Conservation (phyloP, 2,797 vertebrate species). For the Enteromius fasciolatus region DNA sequence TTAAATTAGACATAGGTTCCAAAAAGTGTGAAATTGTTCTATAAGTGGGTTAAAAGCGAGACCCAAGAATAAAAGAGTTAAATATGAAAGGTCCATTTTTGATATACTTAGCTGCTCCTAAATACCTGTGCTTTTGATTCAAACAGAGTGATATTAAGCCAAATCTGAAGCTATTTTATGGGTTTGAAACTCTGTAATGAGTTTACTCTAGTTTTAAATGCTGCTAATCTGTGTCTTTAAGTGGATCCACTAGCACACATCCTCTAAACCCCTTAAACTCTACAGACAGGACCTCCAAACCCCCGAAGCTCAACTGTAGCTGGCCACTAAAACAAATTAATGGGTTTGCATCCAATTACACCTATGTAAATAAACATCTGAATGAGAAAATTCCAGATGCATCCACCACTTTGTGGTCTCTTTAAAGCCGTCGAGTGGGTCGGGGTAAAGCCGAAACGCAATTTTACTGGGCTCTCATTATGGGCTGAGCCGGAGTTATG, state of each 20-base stretch:
- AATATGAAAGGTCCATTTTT: background rate
- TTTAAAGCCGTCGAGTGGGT: slow-evolving; percentile 30
- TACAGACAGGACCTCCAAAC: slow-evolving; percentile 66
- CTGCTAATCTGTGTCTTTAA: slow-evolving; percentile 74
- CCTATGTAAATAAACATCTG: slow-evolving; percentile 53
- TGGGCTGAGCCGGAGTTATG: slow-evolving; percentile 32
- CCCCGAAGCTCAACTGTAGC: slow-evolving; percentile 65
- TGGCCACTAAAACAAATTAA: slow-evolving; percentile 55
- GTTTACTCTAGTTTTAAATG: slow-evolving; percentile 65
- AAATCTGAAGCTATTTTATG: slow-evolving; percentile 48
- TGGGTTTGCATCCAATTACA: slow-evolving; percentile 48
- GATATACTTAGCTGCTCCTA: background rate
- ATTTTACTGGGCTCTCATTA: slow-evolving; percentile 41
- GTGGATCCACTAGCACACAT: slow-evolving; percentile 74
- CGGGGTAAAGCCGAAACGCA: slow-evolving; percentile 37
- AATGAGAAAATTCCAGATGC: slow-evolving; percentile 37
- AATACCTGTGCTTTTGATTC: background rate
- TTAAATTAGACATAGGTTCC: background rate
- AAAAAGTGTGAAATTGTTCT: background rate
- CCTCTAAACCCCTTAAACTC: slow-evolving; percentile 72
- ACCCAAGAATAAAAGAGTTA: background rate
- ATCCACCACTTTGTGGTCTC: slow-evolving; percentile 49
- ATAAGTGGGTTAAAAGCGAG: too few species aligned
- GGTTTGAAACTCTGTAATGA: slow-evolving; percentile 55
- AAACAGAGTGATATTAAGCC: background rate